Evolutionary conservation across 2,797 vertebrate species (phyloP).

Genomic region (Neostethus bicornis): DNA sequence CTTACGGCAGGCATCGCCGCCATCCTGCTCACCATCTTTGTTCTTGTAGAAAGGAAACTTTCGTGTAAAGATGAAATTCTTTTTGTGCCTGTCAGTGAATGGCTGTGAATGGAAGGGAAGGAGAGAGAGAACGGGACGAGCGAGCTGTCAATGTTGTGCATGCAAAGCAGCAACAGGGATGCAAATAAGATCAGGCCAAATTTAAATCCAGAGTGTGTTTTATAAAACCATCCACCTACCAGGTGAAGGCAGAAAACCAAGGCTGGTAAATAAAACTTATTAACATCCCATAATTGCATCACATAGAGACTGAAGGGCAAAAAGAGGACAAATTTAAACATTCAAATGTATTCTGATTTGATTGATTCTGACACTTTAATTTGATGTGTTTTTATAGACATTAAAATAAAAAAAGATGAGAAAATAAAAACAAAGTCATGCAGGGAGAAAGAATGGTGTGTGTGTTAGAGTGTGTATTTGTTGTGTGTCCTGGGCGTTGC

Average conservation of each 20-base stretch:
- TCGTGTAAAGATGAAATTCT: slow-evolving; percentile 99
- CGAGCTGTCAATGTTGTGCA: slow-evolving; percentile 97
- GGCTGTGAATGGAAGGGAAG: slow-evolving; percentile 98
- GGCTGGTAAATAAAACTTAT: no score
- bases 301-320: not conserved
- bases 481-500: no score
- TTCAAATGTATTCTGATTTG: not conserved
- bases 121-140: slow-evolving; percentile 97
- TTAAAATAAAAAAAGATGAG: slow-evolving; percentile 62
- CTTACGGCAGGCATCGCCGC: slow-evolving; percentile 98
- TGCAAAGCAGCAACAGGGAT: slow-evolving; percentile 88
- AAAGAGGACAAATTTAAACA: not conserved
- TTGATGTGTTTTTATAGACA: slow-evolving; percentile 86
- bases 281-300: slow-evolving; percentile 68
- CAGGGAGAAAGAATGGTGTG: no score
- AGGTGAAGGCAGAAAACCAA: no score
- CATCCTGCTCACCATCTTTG: slow-evolving; percentile 98
- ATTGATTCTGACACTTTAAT: slow-evolving; percentile 50
- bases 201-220: no score
- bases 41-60: slow-evolving; percentile 99
- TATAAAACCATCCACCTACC: no score
- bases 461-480: no score
- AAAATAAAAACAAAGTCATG: slow-evolving; percentile 54
- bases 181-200: slow-evolving; percentile 81
- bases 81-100: slow-evolving; percentile 99